Conservation (phyloP, 2,888 invertebrate genomes). For the Plusia festucae region DNA sequence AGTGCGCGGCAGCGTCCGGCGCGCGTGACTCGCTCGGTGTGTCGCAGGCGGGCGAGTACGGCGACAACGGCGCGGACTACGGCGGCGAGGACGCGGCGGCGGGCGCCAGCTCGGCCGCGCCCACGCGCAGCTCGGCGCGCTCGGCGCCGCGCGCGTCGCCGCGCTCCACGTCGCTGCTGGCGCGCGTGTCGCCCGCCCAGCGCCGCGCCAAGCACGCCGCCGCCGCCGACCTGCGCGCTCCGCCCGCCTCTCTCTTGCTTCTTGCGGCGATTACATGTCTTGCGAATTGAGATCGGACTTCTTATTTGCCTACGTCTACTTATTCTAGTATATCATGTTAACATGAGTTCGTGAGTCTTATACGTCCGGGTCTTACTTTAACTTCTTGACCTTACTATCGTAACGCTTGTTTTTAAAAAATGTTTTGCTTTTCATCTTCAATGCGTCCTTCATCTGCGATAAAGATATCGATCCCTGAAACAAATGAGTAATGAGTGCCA, state of each 20-base stretch:
- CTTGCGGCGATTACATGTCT: conserved; percentile 12
- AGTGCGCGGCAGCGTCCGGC: conserved; percentile 30
- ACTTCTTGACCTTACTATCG: conserved; percentile 41
- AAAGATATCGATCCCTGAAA: conserved; percentile 46
- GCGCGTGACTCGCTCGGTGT: conserved; percentile 59
- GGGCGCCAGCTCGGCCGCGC: conserved; percentile 20
- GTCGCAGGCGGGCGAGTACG: conserved; percentile 82
- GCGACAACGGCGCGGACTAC: conserved; percentile 79
- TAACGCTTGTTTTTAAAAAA: conserved; percentile 57
- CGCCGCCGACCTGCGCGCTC: background rate
- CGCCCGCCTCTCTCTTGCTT: conserved; percentile 8
- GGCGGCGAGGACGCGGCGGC: conserved; percentile 58
- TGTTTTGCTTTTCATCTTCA: conserved; percentile 42
- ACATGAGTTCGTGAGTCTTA: background rate
- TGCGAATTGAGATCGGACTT: conserved; percentile 2
- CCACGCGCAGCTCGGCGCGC: conserved; percentile 15
- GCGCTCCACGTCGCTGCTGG: conserved; percentile 24
- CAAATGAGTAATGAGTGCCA: conserved; percentile 3
- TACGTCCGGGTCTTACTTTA: conserved; percentile 25
- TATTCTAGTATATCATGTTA: background rate
- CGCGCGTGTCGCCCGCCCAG: conserved; percentile 11
- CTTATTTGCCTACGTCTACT: background rate
- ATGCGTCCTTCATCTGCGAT: conserved; percentile 53
- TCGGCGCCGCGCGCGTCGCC: conserved; percentile 25
- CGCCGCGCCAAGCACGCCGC: background rate